A percentile compares a stretch with the other conserved stretches of the same genome.
Evolutionary conservation across 2,797 vertebrate species (phyloP).

Genomic region (Poeciliopsis presidionis): DNA sequence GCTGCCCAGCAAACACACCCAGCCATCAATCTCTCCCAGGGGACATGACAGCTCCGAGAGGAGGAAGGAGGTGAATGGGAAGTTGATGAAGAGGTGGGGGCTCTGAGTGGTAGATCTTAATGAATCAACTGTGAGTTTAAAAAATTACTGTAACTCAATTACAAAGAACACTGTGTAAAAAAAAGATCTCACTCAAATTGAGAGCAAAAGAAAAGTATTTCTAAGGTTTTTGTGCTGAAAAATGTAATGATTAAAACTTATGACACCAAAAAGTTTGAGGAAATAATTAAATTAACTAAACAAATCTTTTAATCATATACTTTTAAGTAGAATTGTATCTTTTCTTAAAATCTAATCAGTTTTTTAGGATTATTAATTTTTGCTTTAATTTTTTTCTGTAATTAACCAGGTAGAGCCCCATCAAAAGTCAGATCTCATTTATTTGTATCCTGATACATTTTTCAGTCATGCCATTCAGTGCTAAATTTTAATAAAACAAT

Average conservation of each 20-base stretch:
- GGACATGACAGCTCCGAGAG: slow-evolving; percentile 35
- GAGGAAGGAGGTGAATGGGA: slow-evolving; percentile 25
- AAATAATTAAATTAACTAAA: too few relatives aligned
- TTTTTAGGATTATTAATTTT: too few relatives aligned
- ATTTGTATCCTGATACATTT: too few relatives aligned
- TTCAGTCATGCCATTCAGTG: too few relatives aligned
- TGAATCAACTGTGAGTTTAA: slow-evolving; percentile 45
- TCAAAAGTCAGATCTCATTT: too few relatives aligned
- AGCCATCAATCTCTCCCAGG: slow-evolving; percentile 58
- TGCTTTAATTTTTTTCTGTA: too few relatives aligned
- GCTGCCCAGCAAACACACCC: slow-evolving; percentile 54
- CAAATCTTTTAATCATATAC: too few relatives aligned
- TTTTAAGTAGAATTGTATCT: too few relatives aligned
- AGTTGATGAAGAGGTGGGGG: slow-evolving; percentile 7
- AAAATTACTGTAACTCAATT: slow-evolving; percentile 31
- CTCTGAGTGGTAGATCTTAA: slow-evolving; percentile 38
- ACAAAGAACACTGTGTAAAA: slow-evolving; percentile 24
- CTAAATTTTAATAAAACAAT: neutral
- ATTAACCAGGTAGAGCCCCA: too few relatives aligned
- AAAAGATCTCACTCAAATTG: slow-evolving; percentile 6
- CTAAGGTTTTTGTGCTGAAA: slow-evolving; percentile 18
- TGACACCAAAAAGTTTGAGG: neutral
- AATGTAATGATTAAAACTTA: slow-evolving; percentile 12
- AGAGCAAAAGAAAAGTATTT: slow-evolving; percentile 1
- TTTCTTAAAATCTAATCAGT: too few relatives aligned